Evolutionary conservation across 2,797 vertebrate species (phyloP).

Genomic region (Nannoperca obscura): DNA sequence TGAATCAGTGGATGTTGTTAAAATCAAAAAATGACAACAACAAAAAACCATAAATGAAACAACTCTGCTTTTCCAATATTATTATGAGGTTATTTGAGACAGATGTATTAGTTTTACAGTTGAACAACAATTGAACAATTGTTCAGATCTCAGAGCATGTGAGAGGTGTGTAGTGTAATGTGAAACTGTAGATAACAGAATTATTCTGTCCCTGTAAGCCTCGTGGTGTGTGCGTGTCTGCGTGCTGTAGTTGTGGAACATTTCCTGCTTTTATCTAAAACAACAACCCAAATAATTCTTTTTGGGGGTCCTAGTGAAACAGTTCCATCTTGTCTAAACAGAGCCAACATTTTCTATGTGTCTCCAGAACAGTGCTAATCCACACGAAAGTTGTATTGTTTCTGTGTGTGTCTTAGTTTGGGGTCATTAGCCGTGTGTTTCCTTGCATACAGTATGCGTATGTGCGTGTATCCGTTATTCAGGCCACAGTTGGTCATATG

Average conservation of each 20-base stretch:
- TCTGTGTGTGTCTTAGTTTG: slow-evolving; percentile 16
- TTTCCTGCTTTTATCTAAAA: slow-evolving; percentile 27
- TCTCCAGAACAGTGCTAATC: slow-evolving; percentile 6
- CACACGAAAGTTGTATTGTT: background rate
- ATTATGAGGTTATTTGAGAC: background rate
- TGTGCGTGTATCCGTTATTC: slow-evolving; percentile 13
- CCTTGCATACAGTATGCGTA: background rate
- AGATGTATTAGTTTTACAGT: background rate
- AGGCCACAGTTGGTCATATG: slow-evolving; percentile 64
- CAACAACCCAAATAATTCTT: background rate
- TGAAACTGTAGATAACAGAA: slow-evolving; percentile 60
- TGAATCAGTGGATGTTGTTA: background rate
- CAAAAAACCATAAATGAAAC: background rate
- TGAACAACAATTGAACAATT: background rate
- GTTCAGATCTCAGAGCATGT: slow-evolving; percentile 18
- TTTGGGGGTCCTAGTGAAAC: background rate
- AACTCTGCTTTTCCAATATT: background rate
- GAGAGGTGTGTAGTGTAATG: slow-evolving; percentile 53
- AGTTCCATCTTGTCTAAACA: slow-evolving; percentile 10
- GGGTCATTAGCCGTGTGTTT: slow-evolving; percentile 21
- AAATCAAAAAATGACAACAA: background rate
- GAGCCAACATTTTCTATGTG: background rate
- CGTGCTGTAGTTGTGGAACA: slow-evolving; percentile 19
- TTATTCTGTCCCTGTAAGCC: slow-evolving; percentile 62
- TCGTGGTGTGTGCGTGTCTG: slow-evolving; percentile 22